A percentile compares a stretch with the other conserved stretches of the same genome.
These are phyloP conservation scores for Bostrychus sinensis DNA, from an alignment of 2,113 vertebrate genomes.

Conservation along the genomic window DNA sequence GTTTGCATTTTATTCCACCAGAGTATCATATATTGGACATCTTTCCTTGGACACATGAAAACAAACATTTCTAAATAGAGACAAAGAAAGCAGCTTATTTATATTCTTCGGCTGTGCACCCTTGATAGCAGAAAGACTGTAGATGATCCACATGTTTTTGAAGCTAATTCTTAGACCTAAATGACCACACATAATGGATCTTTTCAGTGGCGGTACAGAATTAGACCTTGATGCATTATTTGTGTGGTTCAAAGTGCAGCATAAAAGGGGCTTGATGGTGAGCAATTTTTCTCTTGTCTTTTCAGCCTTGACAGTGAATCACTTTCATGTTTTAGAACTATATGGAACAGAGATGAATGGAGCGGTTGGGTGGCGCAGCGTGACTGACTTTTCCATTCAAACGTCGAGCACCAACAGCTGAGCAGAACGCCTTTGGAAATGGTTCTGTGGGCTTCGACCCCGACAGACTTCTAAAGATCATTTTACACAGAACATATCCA, in stretches of 20 bases:
- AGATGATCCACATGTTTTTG: too few species aligned
- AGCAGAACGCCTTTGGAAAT: constrained; percentile 63
- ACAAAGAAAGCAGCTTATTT: too few species aligned
- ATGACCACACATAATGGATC: too few species aligned
- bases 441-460: constrained; percentile 55
- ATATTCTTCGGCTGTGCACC: too few species aligned
- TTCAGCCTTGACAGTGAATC: constrained; percentile 40
- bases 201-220: too few species aligned
- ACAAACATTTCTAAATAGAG: too few species aligned
- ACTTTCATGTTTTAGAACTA: constrained; percentile 68
- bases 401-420: constrained; percentile 64
- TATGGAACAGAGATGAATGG: constrained; percentile 61
- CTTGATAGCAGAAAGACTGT: too few species aligned
- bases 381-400: constrained; percentile 71
- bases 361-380: constrained; percentile 70
- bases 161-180: too few species aligned
- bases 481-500: background rate
- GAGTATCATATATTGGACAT: too few species aligned
- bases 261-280: constrained; percentile 51
- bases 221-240: constrained; percentile 54
- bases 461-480: constrained; percentile 20
- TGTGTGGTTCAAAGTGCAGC: constrained; percentile 49
- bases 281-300: constrained; percentile 32
- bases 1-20: too few species aligned
- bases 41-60: too few species aligned